Evolutionary conservation across 2,797 vertebrate species (phyloP), one percentile per base, ranked within the genome.

Genomic region (Danio choprae): DNA sequence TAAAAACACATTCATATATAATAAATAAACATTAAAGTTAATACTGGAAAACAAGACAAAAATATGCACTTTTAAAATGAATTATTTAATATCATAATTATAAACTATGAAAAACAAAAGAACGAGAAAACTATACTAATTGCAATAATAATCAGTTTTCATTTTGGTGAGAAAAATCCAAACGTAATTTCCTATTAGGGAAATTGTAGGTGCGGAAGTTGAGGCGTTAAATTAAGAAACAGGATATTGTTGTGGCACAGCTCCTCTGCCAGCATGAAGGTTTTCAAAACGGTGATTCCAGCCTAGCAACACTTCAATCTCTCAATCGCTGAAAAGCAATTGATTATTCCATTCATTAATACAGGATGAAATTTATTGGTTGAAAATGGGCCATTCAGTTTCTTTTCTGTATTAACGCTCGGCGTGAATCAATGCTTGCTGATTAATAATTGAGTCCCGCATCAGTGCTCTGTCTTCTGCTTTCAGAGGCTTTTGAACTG

Each of bases 321-420:
- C 36, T 55, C n/a, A 51, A 46, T 62, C 59, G 43, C 51, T 51
- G 50, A 83, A 81, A 83, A 79, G 60, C 53, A 55, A 62, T 72
- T 79, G 84, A 83, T 85, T 78, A 40, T 29, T 40, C 51, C 11
- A 16, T 83, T 79, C 69, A 73, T 65, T 65, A 55, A 48, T 51
- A 55, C 36, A 64, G 50, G 48, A 74, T 74, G 43, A 43, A 56
- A 78, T 71, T 50, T 48, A 71, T 65, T 81, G 53, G 46, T 74
- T 81, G 3, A 38, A 46, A 74, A 55, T 16, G 50, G 7, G 58
- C 56, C n/a, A 74, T 85, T 85, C 65, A 80, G 58, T n/a, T 7
- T 48, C 65, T 80, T 78, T 63, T 77, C 18, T 64, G 46, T n/a
- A 60, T 18, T n/a, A 74, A 64, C 1, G n/a, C 64, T 38, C 41